Evolutionary conservation across 1,140 invertebrate genomes (phyloP).

Genomic region (Aphaenogaster floridana): DNA sequence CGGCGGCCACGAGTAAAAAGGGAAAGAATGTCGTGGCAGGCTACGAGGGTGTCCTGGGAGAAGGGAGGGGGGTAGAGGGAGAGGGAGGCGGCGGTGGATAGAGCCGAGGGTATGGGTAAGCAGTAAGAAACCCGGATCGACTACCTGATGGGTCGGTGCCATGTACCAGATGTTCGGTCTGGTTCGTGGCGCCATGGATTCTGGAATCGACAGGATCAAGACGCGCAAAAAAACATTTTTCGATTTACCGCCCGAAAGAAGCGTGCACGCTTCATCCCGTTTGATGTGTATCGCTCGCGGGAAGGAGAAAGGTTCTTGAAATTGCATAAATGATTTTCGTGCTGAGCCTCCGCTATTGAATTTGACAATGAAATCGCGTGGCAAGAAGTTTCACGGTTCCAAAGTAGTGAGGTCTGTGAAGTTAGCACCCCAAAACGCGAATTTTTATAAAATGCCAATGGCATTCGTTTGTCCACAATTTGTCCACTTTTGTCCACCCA

Average conservation of each 20-base stretch:
- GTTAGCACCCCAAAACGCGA: too few species aligned
- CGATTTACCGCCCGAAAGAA: slow-evolving; percentile 61
- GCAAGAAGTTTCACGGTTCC: neutral
- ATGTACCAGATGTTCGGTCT: slow-evolving; percentile 73
- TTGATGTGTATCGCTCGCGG: slow-evolving; percentile 25
- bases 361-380: neutral
- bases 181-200: slow-evolving; percentile 65
- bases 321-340: slow-evolving; percentile 34
- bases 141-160: slow-evolving; percentile 67
- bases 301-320: neutral
- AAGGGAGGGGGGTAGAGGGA: neutral
- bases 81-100: too few species aligned
- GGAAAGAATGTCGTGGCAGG: slow-evolving; percentile 71
- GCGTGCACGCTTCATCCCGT: neutral
- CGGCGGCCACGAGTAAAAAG: slow-evolving; percentile 59
- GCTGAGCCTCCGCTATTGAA: neutral
- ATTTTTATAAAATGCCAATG: too few species aligned
- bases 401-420: too few species aligned
- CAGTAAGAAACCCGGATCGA: slow-evolving; percentile 74
- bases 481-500: too few species aligned
- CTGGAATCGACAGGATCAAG: slow-evolving; percentile 67
- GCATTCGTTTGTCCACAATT: too few species aligned
- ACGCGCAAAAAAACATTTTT: slow-evolving; percentile 66
- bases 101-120: slow-evolving; percentile 52
- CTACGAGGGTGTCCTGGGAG: neutral